Percentiles rank a stretch among this genome's conserved stretches.
These are phyloP conservation scores for Ctenodactylus gundi DNA, from an alignment of 2,113 vertebrate species.

Conservation along the genomic window DNA sequence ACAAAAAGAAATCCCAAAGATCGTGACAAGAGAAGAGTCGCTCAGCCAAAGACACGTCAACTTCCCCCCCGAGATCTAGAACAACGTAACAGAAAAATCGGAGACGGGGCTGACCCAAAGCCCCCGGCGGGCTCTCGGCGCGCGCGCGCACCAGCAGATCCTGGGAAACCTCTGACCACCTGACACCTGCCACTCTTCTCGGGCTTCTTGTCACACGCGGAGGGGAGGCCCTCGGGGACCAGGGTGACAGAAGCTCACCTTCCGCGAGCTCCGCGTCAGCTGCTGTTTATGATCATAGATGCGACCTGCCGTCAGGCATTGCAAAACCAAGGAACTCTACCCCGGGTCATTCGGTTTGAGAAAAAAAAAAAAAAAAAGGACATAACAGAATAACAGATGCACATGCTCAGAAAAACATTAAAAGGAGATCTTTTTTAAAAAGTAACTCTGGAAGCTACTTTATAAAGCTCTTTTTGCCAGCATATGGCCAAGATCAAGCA, in stretches of 20 bases:
- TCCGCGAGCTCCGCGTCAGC: not conserved
- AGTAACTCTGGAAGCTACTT: not conserved
- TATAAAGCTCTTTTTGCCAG: not conserved
- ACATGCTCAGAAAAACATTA: too few relatives aligned
- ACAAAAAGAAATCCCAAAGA: constrained; percentile 6
- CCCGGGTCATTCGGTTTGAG: not conserved
- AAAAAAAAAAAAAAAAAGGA: not conserved
- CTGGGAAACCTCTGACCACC: not conserved
- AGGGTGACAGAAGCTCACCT: not conserved
- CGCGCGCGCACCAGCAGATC: too few relatives aligned
- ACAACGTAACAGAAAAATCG: constrained; percentile 16
- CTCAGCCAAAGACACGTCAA: constrained; percentile 46
- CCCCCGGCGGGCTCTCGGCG: too few relatives aligned
- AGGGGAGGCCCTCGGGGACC: too few relatives aligned
- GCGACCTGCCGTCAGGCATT: not conserved
- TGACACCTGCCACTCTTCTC: not conserved
- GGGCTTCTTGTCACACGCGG: not conserved
- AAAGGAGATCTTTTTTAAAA: too few relatives aligned
- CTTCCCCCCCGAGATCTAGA: constrained; percentile 22
- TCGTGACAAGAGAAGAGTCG: constrained; percentile 40
- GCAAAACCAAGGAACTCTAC: constrained; percentile 21
- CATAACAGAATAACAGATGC: not conserved
- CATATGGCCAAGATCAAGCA: not conserved
- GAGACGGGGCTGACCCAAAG: too few relatives aligned
- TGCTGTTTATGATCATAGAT: not conserved